These are phyloP conservation scores for Dryadula phaetusa DNA, from an alignment of 2,888 invertebrate genomes.

Conservation along the genomic window DNA sequence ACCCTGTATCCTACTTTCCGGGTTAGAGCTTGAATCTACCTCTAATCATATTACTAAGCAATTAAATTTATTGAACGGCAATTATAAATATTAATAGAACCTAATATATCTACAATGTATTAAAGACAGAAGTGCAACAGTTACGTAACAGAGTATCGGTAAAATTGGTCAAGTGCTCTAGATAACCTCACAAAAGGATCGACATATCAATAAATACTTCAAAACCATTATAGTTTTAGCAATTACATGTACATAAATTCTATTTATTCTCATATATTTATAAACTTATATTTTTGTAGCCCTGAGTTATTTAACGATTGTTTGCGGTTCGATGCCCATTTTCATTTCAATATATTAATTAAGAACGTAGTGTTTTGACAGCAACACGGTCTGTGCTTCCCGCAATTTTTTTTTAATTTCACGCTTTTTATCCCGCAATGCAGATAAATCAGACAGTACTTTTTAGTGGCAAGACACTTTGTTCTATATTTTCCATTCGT, in stretches of 20 bases:
- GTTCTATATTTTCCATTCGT: too few species aligned
- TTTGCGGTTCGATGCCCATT: not conserved
- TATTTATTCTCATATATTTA: not conserved
- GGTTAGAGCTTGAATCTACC: too few species aligned
- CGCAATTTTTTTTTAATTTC: too few species aligned
- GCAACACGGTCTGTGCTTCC: too few species aligned
- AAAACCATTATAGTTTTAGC: slow-evolving; percentile 31
- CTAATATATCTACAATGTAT: slow-evolving; percentile 10
- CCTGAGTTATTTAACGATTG: not conserved
- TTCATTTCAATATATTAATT: too few species aligned
- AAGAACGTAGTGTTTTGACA: too few species aligned
- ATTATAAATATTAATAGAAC: slow-evolving; percentile 17
- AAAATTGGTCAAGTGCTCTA: slow-evolving; percentile 46
- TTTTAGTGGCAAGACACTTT: too few species aligned
- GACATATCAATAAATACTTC: slow-evolving; percentile 42
- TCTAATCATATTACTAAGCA: not conserved
- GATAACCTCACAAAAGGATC: slow-evolving; percentile 42
- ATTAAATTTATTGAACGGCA: not conserved
- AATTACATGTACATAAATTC: slow-evolving; percentile 3
- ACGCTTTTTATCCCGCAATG: too few species aligned
- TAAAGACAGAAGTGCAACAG: slow-evolving; percentile 9
- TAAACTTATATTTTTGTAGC: not conserved
- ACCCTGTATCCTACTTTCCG: too few species aligned
- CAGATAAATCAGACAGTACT: too few species aligned
- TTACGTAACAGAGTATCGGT: slow-evolving; percentile 34